These are phyloP conservation scores for Ephydatia muelleri DNA, from an alignment of 37 sponge, comb jelly and placozoan genomes.

Conservation along the genomic window DNA sequence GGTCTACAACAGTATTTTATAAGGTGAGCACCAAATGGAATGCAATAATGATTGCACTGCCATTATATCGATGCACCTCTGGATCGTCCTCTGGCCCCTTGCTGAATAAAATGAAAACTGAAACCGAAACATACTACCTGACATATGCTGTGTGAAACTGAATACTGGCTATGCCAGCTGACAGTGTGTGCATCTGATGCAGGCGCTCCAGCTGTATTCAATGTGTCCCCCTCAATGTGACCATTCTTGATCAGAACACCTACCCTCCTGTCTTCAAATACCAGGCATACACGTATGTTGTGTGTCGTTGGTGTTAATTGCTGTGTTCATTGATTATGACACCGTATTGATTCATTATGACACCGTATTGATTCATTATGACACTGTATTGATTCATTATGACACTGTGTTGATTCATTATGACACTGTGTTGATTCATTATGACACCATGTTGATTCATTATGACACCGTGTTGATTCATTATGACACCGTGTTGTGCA, in stretches of 20 bases:
- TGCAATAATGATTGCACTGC: neutral
- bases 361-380: no score
- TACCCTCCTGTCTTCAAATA: neutral
- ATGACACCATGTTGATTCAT: neutral
- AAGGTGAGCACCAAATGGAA: slow-evolving; percentile 2
- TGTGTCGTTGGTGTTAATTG: neutral
- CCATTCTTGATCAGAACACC: neutral
- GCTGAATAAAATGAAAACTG: no score
- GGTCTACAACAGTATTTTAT: slow-evolving; percentile 13
- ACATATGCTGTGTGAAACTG: neutral
- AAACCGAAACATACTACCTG: neutral
- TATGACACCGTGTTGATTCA: neutral
- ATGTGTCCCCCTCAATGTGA: neutral
- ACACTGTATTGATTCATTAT: no score
- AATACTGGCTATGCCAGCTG: neutral
- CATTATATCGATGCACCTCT: neutral
- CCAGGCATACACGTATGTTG: neutral
- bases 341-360: neutral
- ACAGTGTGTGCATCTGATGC: neutral
- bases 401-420: no score
- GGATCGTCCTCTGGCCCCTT: neutral
- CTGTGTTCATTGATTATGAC: neutral
- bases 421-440: no score
- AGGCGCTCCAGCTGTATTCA: neutral
- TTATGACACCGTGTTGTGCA: no score